These are phyloP conservation scores for Jordanella pulchra DNA, from an alignment of 2,797 vertebrate genomes.

Conservation along the genomic window DNA sequence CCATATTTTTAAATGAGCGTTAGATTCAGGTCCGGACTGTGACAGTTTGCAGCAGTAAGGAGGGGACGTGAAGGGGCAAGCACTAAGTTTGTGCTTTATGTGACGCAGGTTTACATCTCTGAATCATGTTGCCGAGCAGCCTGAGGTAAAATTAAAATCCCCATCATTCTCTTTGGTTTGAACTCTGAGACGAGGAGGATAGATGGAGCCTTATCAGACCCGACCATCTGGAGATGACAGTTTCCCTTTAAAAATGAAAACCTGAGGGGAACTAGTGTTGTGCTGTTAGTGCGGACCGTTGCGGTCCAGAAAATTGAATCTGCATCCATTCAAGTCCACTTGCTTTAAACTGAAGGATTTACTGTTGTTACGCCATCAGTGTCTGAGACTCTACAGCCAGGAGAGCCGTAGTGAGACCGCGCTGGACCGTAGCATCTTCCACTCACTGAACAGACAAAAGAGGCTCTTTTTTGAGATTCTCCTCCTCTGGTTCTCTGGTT, in stretches of 20 bases:
- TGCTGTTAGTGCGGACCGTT: no score
- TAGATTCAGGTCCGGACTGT: slow-evolving; percentile 28
- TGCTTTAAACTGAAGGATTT: no score
- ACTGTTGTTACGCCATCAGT: no score
- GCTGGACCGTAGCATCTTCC: no score
- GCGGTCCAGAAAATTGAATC: no score
- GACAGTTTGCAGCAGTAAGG: slow-evolving; percentile 9
- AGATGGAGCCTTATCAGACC: neutral
- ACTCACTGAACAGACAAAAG: no score
- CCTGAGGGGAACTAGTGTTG: no score
- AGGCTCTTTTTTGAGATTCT: no score
- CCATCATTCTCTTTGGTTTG: neutral
- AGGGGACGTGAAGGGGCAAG: slow-evolving; percentile 31
- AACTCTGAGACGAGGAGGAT: slow-evolving; percentile 1
- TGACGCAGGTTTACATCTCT: slow-evolving; percentile 21
- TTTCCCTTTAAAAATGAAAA: neutral
- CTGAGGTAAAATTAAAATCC: slow-evolving; percentile 9
- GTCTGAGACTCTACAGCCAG: no score
- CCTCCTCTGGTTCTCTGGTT: no score
- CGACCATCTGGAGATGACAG: neutral
- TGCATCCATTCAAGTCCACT: no score
- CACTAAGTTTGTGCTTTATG: slow-evolving; percentile 27
- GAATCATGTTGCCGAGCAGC: slow-evolving; percentile 19
- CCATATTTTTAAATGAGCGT: slow-evolving; percentile 17
- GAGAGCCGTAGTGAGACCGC: no score